Base-by-base conservation (phyloP, 2,797 vertebrate species). In the Cossypha caffra region DNA sequence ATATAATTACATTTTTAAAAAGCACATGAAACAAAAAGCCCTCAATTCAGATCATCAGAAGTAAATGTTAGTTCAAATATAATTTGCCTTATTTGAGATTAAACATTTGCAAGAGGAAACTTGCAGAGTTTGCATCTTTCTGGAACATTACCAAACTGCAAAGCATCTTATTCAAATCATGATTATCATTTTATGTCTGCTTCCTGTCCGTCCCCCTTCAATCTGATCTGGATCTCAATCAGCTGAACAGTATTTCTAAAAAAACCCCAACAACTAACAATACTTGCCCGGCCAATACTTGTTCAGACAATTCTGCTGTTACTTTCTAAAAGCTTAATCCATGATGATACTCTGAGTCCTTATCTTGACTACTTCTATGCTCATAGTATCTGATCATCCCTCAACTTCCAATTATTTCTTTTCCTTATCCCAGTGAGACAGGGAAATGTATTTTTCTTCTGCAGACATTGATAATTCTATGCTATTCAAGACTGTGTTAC, bases 41-140 rank as follows among this genome's bases (percentile, higher is more conserved):
- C 42, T 75, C 42, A 71, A 67, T 67, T 93, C 57, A 69, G 26
- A 64, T 77, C 3, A 59, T 63, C 63, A 74, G 74, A 89, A 85
- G 33, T 47, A 31, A 69, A 48, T 71, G 26, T 78, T 79, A 77
- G 17, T 73, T 79, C 40, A 71, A 54, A 29, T 73, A 35, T 57
- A 63, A 76, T 73, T 74, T 79, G n/a, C 25, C 11, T 93, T 77
- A 38, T 33, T 9, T 63, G 45, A 91, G 37, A 79, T 54, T 42
- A 79, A 59, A 24, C 4, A 47, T 42, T 76, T 59, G 31, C 55
- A 85, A 77, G 71, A 81, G 10, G 9, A 79, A 85, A 54, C 35
- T 37, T 76, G 52, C 54, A 71, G 68, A 64, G 45, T 84, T 90
- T 73, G 55, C 80, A 52, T 83, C 43, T 80, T 78, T 88, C 48